Base-by-base conservation (phyloP, 1,140 invertebrate species). In the Cherax quadricarinatus region DNA sequence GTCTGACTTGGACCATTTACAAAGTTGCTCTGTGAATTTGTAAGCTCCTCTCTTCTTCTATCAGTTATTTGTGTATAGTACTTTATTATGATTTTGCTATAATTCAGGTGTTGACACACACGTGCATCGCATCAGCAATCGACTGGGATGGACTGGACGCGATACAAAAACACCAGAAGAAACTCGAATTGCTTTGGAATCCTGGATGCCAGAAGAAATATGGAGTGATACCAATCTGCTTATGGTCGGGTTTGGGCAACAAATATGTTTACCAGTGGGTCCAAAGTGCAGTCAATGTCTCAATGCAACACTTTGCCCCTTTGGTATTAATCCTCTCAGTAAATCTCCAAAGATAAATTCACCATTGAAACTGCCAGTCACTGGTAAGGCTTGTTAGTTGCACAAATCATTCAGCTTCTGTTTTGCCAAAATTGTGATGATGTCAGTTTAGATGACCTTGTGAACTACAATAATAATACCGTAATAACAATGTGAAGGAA, bases 191-290 rank as follows among this genome's bases (percentile, higher is more conserved):
- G 96, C 96, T 14, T 95, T 99, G n/a, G 97, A 99, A 95, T 95
- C 96, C 24, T 99, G 98, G 98, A 94, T 99, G 60, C 98, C 99
- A 21, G 96, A 96, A 94, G 96, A 97, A 5, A 94, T 97, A 18
- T 99, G 99, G 99, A 96, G 95, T 90, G 97, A 99, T 95, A 97
- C 99, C 0, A 99, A 99, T 95, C 96, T 97, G 94, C 95, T 99
- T 0, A 95, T 99, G 60, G 99, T 99, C 18, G 99, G 99, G 57
- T 99, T 99, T 96, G 99, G 99, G 5, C 99, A 99, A 95, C 97
- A 98, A 89, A 97, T 97, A 94, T 99, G 99, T 95, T 95, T 96
- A 87, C 97, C 98, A 7, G 95, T 97, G 0, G 96, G 96, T 80
- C 98, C 99, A 1, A 97, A 97, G 93, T 99, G 99, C 95, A 94